phyloP scores from a whole-genome alignment of 2,888 invertebrate species.

The Epiblema foenella region DNA sequence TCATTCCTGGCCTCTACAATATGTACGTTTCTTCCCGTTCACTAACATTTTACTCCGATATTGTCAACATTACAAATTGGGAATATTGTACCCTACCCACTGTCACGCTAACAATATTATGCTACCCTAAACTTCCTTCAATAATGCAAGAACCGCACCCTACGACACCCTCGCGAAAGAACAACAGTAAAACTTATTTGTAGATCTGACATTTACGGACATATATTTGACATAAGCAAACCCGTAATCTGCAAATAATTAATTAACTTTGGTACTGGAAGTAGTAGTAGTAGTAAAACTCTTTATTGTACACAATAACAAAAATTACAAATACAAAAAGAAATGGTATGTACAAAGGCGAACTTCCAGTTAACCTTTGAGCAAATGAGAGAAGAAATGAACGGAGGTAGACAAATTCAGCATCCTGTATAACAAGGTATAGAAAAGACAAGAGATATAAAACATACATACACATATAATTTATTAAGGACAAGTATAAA shows the following conservation, averaged over 20 bases:
- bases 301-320: no score
- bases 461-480: no score
- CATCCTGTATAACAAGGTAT: no score
- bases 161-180: background rate
- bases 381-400: no score
- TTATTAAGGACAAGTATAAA: no score
- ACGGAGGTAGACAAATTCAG: no score
- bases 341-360: no score
- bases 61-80: constrained; percentile 21
- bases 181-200: background rate
- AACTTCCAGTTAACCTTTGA: no score
- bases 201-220: constrained; percentile 1
- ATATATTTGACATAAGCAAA: background rate
- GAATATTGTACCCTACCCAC: constrained; percentile 16
- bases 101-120: constrained; percentile 19
- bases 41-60: background rate
- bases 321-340: no score
- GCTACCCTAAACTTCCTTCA: constrained; percentile 24
- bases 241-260: background rate
- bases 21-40: background rate
- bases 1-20: background rate
- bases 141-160: constrained; percentile 23
- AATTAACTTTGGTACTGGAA: no score
- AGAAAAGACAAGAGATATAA: no score
- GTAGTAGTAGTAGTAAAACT: no score